Percentiles rank a stretch among this genome's conserved stretches.
These are phyloP conservation scores for Alauda arvensis DNA, from an alignment of 2,797 vertebrate genomes.

Conservation along the genomic window DNA sequence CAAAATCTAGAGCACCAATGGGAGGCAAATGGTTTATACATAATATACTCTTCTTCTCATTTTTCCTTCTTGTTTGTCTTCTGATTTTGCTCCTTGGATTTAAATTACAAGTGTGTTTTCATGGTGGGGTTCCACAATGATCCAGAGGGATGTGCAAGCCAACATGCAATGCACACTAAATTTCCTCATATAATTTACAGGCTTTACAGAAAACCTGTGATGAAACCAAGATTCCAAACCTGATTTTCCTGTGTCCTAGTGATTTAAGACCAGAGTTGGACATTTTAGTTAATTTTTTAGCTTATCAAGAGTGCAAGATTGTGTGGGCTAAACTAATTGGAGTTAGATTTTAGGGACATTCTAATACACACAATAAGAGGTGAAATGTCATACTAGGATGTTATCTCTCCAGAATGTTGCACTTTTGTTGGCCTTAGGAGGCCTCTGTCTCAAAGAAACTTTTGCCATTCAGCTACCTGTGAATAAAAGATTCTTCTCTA, in stretches of 20 bases:
- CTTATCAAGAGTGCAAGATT: not conserved
- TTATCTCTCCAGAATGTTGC: not conserved
- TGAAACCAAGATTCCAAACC: not conserved
- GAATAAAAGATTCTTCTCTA: not conserved
- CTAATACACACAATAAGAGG: not conserved
- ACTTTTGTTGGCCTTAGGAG: not conserved
- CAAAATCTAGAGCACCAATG: not conserved
- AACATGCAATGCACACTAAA: not conserved
- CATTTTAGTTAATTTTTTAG: not conserved
- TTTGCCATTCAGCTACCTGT: not conserved
- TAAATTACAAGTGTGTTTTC: not conserved
- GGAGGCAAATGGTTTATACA: not conserved
- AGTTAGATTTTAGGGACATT: not conserved
- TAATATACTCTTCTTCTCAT: not conserved
- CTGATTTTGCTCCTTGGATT: not conserved
- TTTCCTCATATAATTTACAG: not conserved
- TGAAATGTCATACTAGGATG: not conserved
- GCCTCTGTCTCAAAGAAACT: not conserved
- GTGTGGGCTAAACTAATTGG: not conserved
- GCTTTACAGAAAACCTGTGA: not conserved
- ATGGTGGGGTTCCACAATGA: not conserved
- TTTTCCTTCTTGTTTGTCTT: not conserved
- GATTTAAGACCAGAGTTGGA: not conserved
- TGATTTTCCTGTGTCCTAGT: not conserved
- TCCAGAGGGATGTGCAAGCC: not conserved